Evolutionary conservation across 2,113 vertebrate genomes (phyloP), one percentile per base, ranked within the genome.

Genomic region (Malurus elegans): DNA sequence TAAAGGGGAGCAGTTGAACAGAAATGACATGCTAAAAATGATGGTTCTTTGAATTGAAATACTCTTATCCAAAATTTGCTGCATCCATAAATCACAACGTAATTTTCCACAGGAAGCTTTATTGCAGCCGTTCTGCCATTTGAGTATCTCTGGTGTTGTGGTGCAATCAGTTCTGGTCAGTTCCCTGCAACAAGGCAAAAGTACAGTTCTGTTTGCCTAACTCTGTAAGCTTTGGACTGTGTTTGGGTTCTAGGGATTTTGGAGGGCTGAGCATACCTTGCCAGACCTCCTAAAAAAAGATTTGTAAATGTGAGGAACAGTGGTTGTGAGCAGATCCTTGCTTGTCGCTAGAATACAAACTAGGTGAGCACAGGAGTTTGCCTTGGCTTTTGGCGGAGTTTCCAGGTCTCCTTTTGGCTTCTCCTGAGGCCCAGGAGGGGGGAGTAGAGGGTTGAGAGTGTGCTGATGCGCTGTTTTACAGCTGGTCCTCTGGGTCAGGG

Each of bases 181-280:
- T 45, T 87, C 56, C 57, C 47, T 84, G 69, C 71, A 85, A 4
- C 7, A 29, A 92, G 82, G 85, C 82, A 93, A 65, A 93, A 65
- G 89, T 94, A 66, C 92, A 76, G 53, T 57, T 82, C 18, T 79
- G 0, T 82, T 97, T 95, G 73, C 53, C 19, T 50, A 45, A 38
- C 58, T 51, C 4, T 4, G 48, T 82, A 53, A 90, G 45, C 62
- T 70, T 80, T 75, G 91, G 44, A 62, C 38, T 90, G 1, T 54
- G 32, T 84, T 1, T 53, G 42, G 12, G 8, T 34, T 61, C 28
- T 26, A 23, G 32, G 62, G 38, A 29, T 89, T 90, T 96, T 70
- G 66, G 51, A 48, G 11, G n/a, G 53, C 36, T 90, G 25, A 81
- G 45, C 17, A 40, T 7, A 44, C 17, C 7, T 58, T 48, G 20